phyloP scores from a whole-genome alignment of 2,797 vertebrate genomes.

The Carduelis carduelis region DNA sequence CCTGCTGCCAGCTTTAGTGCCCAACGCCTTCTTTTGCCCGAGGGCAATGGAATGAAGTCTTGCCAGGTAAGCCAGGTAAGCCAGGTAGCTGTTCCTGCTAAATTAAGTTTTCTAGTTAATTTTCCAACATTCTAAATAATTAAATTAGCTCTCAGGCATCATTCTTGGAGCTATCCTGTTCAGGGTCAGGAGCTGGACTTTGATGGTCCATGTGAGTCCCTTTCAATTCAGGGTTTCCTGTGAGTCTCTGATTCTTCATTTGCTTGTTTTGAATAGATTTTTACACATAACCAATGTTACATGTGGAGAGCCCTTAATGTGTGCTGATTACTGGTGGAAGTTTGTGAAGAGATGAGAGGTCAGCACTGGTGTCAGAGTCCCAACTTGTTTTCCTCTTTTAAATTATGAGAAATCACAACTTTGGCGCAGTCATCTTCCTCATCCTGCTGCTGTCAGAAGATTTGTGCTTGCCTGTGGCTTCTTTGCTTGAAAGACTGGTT shows the following conservation, averaged over 20 bases:
- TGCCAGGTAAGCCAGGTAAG: neutral
- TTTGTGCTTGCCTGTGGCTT: accelerated
- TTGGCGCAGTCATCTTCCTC: neutral
- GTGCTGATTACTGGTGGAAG: neutral
- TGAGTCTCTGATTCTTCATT: neutral
- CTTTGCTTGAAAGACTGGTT: neutral
- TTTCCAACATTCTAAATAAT: neutral
- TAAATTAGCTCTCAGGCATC: neutral
- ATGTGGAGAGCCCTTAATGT: accelerated
- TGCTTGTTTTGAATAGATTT: neutral
- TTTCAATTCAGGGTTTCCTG: neutral
- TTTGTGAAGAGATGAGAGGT: neutral
- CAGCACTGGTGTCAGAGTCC: neutral
- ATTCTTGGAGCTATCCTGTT: neutral
- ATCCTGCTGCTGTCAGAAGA: neutral
- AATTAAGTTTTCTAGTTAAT: neutral
- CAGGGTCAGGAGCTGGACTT: neutral
- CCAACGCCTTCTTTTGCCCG: neutral
- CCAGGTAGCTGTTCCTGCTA: neutral
- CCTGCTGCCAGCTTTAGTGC: neutral
- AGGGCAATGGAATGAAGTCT: neutral
- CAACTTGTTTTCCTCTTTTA: neutral
- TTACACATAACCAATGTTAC: neutral
- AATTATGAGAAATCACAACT: neutral
- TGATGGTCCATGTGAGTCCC: neutral